phyloP scores from a whole-genome alignment of 2,797 vertebrate genomes.

The Neomorphus geoffroyi region DNA sequence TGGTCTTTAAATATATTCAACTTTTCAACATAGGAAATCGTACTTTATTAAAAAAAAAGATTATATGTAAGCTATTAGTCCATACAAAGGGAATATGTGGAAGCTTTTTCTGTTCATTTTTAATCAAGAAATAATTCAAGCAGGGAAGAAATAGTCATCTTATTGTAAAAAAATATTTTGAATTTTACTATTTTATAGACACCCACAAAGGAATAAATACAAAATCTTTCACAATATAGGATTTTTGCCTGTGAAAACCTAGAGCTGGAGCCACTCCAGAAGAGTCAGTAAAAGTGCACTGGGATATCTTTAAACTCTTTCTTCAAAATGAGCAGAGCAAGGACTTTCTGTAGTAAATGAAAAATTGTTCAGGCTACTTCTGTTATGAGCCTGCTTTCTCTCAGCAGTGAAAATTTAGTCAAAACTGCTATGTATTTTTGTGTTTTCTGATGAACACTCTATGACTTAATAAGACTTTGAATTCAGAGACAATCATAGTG shows the following conservation, averaged over 20 bases:
- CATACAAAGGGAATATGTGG: not conserved
- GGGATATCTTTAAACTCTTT: not conserved
- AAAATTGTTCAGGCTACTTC: not conserved
- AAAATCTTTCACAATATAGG: not conserved
- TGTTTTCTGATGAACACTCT: not conserved
- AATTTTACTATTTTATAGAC: not conserved
- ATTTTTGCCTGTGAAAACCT: not conserved
- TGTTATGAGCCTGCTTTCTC: not conserved
- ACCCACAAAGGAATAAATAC: not conserved
- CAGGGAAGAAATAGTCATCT: not conserved
- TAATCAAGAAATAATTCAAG: not conserved
- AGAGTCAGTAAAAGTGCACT: not conserved
- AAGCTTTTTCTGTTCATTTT: not conserved
- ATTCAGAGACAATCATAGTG: not conserved
- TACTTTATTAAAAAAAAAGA: not conserved
- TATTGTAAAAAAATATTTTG: not conserved
- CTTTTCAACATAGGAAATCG: not conserved
- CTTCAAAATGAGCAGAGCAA: not conserved
- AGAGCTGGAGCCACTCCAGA: not conserved
- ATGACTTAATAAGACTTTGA: not conserved
- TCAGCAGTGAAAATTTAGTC: not conserved
- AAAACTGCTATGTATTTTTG: not conserved
- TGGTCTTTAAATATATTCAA: conserved; percentile 9
- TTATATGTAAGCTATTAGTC: not conserved
- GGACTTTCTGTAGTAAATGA: not conserved